phyloP scores from a whole-genome alignment of 2,797 vertebrate genomes.

The Gadopsis marmoratus region DNA sequence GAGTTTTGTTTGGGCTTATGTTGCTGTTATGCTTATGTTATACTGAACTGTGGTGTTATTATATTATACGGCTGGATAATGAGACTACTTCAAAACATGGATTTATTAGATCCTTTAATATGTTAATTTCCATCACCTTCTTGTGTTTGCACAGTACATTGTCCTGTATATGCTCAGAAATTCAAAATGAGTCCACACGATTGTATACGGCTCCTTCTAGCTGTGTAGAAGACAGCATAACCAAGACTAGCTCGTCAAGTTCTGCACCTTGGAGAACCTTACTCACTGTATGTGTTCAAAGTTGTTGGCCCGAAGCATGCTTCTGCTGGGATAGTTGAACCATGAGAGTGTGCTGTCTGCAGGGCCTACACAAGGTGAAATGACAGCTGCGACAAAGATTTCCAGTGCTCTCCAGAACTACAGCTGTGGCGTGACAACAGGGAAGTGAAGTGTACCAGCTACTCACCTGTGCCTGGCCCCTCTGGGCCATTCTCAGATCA shows the following conservation, averaged over 20 bases:
- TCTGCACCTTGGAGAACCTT: slow-evolving; percentile 11
- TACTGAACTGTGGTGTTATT: slow-evolving; percentile 24
- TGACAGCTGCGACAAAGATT: slow-evolving; percentile 27
- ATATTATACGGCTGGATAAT: slow-evolving; percentile 16
- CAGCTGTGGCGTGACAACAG: slow-evolving; percentile 19
- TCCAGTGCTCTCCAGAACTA: slow-evolving; percentile 13
- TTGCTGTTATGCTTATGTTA: slow-evolving; percentile 3
- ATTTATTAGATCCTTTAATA: slow-evolving; percentile 19
- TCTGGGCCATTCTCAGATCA: slow-evolving; percentile 9
- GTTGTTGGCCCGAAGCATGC: neutral
- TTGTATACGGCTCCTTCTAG: neutral
- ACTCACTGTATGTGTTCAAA: slow-evolving; percentile 12
- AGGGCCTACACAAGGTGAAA: slow-evolving; percentile 21
- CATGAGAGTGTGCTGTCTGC: slow-evolving; percentile 25
- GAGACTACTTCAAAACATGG: slow-evolving; percentile 31
- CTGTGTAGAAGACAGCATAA: slow-evolving; percentile 2
- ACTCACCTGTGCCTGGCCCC: slow-evolving; percentile 20
- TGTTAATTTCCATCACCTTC: slow-evolving; percentile 16
- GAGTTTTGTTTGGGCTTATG: slow-evolving; percentile 26
- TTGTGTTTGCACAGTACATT: neutral
- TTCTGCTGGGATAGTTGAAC: slow-evolving; percentile 22
- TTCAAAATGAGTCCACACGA: neutral
- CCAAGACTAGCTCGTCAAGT: neutral
- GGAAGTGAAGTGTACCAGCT: slow-evolving; percentile 18
- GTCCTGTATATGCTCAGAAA: neutral